Evolutionary conservation across 2,113 vertebrate genomes (phyloP).

Genomic region (Eublepharis macularius): DNA sequence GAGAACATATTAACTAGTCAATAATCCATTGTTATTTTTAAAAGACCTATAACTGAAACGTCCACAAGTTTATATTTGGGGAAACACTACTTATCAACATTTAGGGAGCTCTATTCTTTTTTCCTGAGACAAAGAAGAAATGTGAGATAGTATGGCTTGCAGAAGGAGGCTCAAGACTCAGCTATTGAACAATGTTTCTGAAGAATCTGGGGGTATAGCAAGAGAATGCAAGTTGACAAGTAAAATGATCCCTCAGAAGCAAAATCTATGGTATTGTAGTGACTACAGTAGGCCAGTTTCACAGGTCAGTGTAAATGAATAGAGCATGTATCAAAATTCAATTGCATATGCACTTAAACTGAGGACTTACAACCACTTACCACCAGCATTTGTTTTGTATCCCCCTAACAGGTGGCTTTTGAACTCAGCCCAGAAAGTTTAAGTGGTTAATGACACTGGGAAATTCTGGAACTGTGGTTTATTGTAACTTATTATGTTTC

Average conservation of each 20-base stretch:
- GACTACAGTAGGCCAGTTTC: not conserved
- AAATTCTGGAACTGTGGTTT: not conserved
- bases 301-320: not conserved
- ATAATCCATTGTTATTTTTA: too few species aligned
- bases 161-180: not conserved
- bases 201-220: not conserved
- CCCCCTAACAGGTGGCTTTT: not conserved
- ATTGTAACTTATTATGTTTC: not conserved
- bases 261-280: not conserved
- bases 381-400: conserved; percentile 3
- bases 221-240: not conserved
- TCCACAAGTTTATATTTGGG: not conserved
- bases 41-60: not conserved
- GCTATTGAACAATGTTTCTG: not conserved
- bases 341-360: not conserved
- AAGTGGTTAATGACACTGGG: not conserved
- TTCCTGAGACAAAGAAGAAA: not conserved
- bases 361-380: not conserved
- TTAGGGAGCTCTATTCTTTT: not conserved
- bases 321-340: not conserved
- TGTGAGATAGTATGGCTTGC: not conserved
- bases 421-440: conserved; percentile 14
- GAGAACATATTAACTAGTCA: not conserved
- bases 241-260: not conserved
- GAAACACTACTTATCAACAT: not conserved